Base-by-base conservation (phyloP, 1,140 invertebrate species). In the Apis cerana region DNA sequence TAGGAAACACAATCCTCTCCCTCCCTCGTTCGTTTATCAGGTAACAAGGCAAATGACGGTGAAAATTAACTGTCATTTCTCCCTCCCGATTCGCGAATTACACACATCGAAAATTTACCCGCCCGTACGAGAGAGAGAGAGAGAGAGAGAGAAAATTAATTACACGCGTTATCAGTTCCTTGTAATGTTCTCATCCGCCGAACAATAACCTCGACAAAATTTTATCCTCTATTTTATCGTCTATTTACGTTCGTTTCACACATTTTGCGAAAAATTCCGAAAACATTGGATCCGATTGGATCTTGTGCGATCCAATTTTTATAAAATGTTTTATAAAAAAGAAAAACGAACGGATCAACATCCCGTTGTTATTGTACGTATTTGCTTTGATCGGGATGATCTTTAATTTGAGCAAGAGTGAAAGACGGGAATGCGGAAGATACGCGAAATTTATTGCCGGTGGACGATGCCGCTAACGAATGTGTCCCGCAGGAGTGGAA, bases 391-490 rank as follows among this genome's bases (percentile, higher is more conserved):
- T 83, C 80, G 43, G 12, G 65, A 33, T 75, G 87, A 88, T 88
- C 84, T 88, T 88, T 86, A 86, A 88, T 88, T 83, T 65, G 86
- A 78, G 27, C 75, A 43, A 71, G 79, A 79, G 79, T 79, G 84
- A 83, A 83, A 67, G 80, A 77, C 82, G 61, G 59, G 70, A 81
- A 75, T 76, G 83, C 59, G 75, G 68, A 88, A 88, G 81, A 84
- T 84, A 80, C 69, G 78, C 70, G 80, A 87, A 89, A 91, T 91
- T 90, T 90, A 91, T 90, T 61, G 88, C 82, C 79, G 62, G 50
- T 69, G 77, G 72, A 81, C 86, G 85, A 80, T 82, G 79, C 81
- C 80, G 80, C 86, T 88, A 86, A 89, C 87, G 86, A 90, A 90
- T 90, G 87, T 83, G 83, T 88, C 87, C 86, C 87, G 62, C 62